Base-by-base conservation (phyloP, 2,797 vertebrate genomes). In the Phaenicophaeus curvirostris region DNA sequence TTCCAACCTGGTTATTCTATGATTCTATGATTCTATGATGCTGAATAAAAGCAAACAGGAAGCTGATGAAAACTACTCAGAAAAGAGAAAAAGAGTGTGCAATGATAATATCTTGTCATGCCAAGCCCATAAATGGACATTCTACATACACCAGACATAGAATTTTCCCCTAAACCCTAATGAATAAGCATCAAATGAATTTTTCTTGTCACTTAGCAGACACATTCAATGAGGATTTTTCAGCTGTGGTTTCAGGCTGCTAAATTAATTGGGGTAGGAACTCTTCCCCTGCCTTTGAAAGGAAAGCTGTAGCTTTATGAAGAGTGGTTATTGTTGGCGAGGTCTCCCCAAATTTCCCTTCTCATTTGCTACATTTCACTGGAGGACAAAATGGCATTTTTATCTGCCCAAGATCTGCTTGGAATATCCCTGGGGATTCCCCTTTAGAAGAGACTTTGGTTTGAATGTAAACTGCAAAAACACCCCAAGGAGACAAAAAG, bases 161-260 rank as follows among this genome's bases (percentile, higher is more conserved):
- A 80, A 46, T 33, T 83, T 57, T 4, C 44, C 83, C 55, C 55
- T 2, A 42, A 89, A 77, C 23, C 39, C 57, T 69, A 66, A 76
- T 33, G 65, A 66, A 87, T 77, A 92, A 87, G 92, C 61, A 89
- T 55, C 4, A 69, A 80, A 85, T 74, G 58, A 2, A 10, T 50
- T 30, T 42, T 65, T 78, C 62, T 66, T 76, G 65, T 90, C 75
- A 72, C 37, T 94, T 31, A 62, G 78, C 67, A 92, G 67, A 37
- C 50, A 55, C 55, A 79, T 87, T 82, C 78, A 85, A 73, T 9
- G 44, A 89, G 44, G 78, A 57, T 85, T 90, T 90, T 90, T 78
- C 74, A 90, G 71, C 74, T 94, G 75, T 79, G 94, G 77, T 73
- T 96, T 90, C 62, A 87, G 48, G 57, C 74, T 73, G 67, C 37